A percentile compares a stretch with the other conserved stretches of the same genome.
Conservation (phyloP, 2,888 invertebrate species). For the Teleiodes luculella region DNA sequence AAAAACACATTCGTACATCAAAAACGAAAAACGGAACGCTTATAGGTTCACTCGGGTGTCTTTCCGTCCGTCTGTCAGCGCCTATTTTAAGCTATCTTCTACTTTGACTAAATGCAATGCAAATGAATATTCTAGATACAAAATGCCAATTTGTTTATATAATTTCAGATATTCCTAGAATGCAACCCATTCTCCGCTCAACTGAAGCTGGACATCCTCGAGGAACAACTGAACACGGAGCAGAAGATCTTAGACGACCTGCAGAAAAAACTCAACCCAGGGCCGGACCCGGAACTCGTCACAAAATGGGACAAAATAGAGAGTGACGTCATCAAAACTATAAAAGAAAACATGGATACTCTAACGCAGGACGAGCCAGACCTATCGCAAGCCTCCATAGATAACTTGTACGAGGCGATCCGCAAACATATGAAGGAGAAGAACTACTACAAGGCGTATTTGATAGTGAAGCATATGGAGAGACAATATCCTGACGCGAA, state of each 20-base stretch:
- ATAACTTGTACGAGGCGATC: slow-evolving; percentile 64
- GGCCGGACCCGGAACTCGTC: slow-evolving; percentile 60
- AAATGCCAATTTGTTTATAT: neutral
- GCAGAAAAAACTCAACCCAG: slow-evolving; percentile 68
- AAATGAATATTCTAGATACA: too few relatives aligned
- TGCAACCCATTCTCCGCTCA: slow-evolving; percentile 92
- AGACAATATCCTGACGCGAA: slow-evolving; percentile 69
- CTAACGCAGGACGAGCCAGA: slow-evolving; percentile 69
- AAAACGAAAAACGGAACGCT: too few relatives aligned
- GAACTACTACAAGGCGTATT: slow-evolving; percentile 74
- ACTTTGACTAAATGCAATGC: too few relatives aligned
- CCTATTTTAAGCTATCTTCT: too few relatives aligned
- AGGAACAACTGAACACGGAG: slow-evolving; percentile 79
- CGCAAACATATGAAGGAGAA: slow-evolving; percentile 63
- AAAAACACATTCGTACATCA: too few relatives aligned
- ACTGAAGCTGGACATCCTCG: slow-evolving; percentile 78
- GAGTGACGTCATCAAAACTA: slow-evolving; percentile 65
- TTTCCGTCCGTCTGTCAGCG: too few relatives aligned
- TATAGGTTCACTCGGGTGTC: too few relatives aligned
- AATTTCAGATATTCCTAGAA: slow-evolving; percentile 83
- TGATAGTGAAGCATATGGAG: slow-evolving; percentile 69
- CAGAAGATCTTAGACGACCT: slow-evolving; percentile 81
- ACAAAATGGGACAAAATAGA: slow-evolving; percentile 77
- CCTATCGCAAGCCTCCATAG: slow-evolving; percentile 62
- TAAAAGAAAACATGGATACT: slow-evolving; percentile 68